phyloP scores from a whole-genome alignment of 2,888 invertebrate species.

The Drosophila lacicola region DNA sequence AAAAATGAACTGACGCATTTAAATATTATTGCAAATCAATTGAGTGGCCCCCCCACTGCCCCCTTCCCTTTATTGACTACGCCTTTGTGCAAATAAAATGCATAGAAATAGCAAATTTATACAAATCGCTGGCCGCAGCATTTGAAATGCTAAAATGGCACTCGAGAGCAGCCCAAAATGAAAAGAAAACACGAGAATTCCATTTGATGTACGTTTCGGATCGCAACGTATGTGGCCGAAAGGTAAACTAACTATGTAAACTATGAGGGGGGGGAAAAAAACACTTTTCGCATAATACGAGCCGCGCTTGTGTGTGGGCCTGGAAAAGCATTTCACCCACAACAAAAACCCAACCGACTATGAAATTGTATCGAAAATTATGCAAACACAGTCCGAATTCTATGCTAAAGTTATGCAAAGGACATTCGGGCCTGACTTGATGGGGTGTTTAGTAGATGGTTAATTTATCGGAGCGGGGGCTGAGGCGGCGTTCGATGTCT shows the following conservation, averaged over 20 bases:
- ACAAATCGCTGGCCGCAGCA: constrained; percentile 72
- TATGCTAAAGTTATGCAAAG: constrained; percentile 81
- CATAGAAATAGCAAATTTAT: constrained; percentile 82
- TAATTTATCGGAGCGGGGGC: constrained; percentile 18
- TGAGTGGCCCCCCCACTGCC: constrained; percentile 42
- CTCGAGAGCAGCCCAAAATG: constrained; percentile 81
- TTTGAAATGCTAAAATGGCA: constrained; percentile 82
- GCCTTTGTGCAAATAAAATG: constrained; percentile 68
- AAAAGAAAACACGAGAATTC: constrained; percentile 83
- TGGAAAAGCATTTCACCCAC: constrained; percentile 75
- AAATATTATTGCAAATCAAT: constrained; percentile 83
- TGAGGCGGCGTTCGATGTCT: not conserved
- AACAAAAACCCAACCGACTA: constrained; percentile 78
- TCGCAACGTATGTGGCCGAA: constrained; percentile 14
- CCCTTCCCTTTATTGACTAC: not conserved
- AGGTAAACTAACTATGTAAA: constrained; percentile 75
- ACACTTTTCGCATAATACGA: not conserved
- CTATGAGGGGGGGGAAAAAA: constrained; percentile 42
- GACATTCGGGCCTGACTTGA: constrained; percentile 37
- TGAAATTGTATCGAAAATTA: constrained; percentile 84
- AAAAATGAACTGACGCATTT: constrained; percentile 73
- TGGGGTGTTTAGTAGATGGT: not conserved
- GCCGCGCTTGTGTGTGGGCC: constrained; percentile 2
- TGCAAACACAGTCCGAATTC: constrained; percentile 63
- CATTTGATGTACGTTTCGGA: constrained; percentile 72